These are phyloP conservation scores for Oscheius sp. DNA, from an alignment of 2,888 invertebrate genomes.

Conservation along the genomic window DNA sequence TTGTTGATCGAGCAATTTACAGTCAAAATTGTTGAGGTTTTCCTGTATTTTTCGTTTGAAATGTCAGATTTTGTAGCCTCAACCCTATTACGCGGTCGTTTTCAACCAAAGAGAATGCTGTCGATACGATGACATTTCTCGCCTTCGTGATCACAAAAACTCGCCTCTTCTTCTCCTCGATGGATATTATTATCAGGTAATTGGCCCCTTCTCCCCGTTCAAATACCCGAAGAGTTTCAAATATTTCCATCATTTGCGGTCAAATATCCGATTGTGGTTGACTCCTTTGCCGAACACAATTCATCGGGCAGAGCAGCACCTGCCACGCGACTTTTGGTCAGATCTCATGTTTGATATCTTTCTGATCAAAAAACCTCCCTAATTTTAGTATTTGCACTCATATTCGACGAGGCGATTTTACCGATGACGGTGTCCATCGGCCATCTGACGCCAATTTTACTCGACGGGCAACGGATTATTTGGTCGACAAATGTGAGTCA, in stretches of 20 bases:
- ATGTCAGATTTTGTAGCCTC: not conserved
- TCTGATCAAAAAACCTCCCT: not conserved
- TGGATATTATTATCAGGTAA: conserved; percentile 24
- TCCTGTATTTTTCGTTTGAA: no score
- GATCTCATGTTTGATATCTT: conserved; percentile 12
- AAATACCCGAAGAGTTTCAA: conserved; percentile 41
- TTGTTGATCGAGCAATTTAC: conserved; percentile 10
- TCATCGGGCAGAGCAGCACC: conserved; percentile 32
- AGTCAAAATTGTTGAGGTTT: conserved; percentile 21
- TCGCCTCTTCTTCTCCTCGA: not conserved
- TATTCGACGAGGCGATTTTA: conserved; percentile 49
- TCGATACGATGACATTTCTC: not conserved
- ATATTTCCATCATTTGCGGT: conserved; percentile 43
- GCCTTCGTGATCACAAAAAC: not conserved
- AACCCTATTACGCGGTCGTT: conserved; percentile 9
- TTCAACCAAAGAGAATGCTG: conserved; percentile 27
- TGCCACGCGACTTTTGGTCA: not conserved
- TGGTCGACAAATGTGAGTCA: conserved; percentile 39
- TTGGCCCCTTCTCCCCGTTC: no score
- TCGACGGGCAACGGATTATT: conserved; percentile 40
- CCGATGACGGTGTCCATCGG: conserved; percentile 44
- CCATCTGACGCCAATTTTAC: conserved; percentile 47
- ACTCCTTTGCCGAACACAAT: conserved; percentile 29
- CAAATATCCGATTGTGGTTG: conserved; percentile 37
- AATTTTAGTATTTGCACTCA: conserved; percentile 50